Evolutionary conservation across 2,797 vertebrate genomes (phyloP).

Genomic region (Cichlasoma orientale): DNA sequence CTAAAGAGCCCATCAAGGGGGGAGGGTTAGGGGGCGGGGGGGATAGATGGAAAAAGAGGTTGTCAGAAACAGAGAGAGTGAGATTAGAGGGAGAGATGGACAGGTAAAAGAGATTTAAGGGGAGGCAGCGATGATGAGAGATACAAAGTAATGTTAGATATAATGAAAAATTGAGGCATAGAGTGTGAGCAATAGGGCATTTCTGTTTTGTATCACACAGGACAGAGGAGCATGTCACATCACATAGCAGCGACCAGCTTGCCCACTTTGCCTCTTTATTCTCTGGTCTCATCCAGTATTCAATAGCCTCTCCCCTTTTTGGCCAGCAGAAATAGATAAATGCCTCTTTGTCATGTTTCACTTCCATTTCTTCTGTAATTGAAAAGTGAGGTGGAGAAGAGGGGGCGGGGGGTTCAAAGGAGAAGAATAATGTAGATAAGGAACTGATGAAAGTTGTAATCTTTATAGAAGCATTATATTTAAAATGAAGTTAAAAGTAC

Average conservation of each 20-base stretch:
- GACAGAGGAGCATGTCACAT: slow-evolving; percentile 29
- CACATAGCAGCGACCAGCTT: slow-evolving; percentile 27
- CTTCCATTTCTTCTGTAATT: slow-evolving; percentile 49
- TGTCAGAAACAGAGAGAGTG: slow-evolving; percentile 45
- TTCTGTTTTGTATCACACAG: slow-evolving; percentile 27
- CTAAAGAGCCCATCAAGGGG: slow-evolving; percentile 54
- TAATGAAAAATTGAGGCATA: slow-evolving; percentile 36
- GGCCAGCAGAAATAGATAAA: slow-evolving; percentile 45
- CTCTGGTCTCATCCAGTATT: slow-evolving; percentile 53
- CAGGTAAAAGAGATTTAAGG: slow-evolving; percentile 50
- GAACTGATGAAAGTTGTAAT: neutral
- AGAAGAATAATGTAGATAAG: neutral
- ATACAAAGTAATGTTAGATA: slow-evolving; percentile 10
- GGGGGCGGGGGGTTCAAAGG: neutral
- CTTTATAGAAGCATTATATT: neutral
- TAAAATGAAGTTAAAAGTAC: neutral
- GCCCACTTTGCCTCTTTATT: slow-evolving; percentile 25
- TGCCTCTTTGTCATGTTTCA: slow-evolving; percentile 48
- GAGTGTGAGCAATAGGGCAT: neutral
- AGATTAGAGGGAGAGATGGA: slow-evolving; percentile 47
- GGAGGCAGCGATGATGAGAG: slow-evolving; percentile 15
- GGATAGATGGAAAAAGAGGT: slow-evolving; percentile 33
- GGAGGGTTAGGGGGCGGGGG: neutral
- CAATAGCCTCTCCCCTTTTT: slow-evolving; percentile 33
- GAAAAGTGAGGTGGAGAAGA: slow-evolving; percentile 43